Base-by-base conservation (phyloP, 2,888 invertebrate species). In the Harmothoe impar region DNA sequence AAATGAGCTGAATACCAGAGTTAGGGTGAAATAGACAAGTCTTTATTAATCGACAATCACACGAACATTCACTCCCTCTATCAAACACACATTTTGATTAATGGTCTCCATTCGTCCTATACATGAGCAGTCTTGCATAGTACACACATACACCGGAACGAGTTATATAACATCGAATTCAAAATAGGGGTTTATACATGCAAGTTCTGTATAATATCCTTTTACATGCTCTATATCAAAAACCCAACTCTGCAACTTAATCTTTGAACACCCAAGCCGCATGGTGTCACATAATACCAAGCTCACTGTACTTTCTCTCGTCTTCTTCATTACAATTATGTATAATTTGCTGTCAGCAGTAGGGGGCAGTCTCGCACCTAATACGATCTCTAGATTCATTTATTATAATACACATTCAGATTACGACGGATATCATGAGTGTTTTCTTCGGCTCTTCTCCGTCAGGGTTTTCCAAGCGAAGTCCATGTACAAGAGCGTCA, bases 1-100 rank as follows among this genome's bases (percentile, higher is more conserved):
- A 20, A 81, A 81, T 23, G 81, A 35, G 33, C 15, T 0, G 5
- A 81, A 81, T 43, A 81, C 43, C 20, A 20, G 17, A 81, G 35
- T n/a, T 81, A 81, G 84, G 51, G 29, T 86, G 56, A 86, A 31
- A 86, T 86, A 52, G 86, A 54, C 86, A 86, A 86, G 86, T 86
- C 86, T 86, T 86, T 86, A 86, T 86, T 86, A 31, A 81, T 54
- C 29, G 20, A 23, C 86, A 54, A 0, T 3, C 86, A 86, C 86
- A 54, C 56, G n/a, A 52, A 31, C 86, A 86, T 86, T 56, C 52
- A 54, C 54, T 35, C 81, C 10, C 3, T 0, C 54, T 54, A 51
- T 86, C 52, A 86, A 12, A 54, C 52, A 54, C 86, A 86, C 86
- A 54, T 43, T 35, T 77, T 3, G 77, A 77, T 29, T 31, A 77